Percentiles rank a stretch among this genome's conserved stretches.
Evolutionary conservation across 2,888 invertebrate genomes (phyloP).

Genomic region (Cerastoderma edule): DNA sequence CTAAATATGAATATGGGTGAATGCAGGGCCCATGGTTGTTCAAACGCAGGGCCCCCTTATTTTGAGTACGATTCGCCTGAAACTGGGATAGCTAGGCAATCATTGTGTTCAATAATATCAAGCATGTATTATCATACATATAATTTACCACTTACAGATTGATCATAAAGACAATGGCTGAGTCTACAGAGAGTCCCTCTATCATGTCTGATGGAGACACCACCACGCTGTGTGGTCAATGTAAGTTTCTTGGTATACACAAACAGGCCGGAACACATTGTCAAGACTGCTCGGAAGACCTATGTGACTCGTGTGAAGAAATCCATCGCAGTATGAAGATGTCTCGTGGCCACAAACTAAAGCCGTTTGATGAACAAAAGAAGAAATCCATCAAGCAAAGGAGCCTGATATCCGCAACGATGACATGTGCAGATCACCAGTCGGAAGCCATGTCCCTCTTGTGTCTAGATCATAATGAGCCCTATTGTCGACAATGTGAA

Average conservation of each 20-base stretch:
- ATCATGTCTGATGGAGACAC: no score
- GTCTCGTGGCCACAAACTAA: not conserved
- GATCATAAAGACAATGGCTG: constrained; percentile 12
- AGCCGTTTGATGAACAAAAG: not conserved
- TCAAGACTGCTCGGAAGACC: not conserved
- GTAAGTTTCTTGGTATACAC: not conserved
- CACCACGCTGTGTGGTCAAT: not conserved
- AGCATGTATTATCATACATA: no score
- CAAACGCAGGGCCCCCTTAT: no score
- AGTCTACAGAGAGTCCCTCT: not conserved
- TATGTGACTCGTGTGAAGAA: not conserved
- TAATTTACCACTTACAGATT: no score
- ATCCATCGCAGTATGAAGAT: not conserved
- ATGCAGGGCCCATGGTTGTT: no score
- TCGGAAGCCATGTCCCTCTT: not conserved
- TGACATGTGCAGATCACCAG: not conserved
- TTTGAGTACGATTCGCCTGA: no score
- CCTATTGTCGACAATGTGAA: not conserved
- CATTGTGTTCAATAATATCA: no score
- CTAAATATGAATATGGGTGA: no score
- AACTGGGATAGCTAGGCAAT: no score
- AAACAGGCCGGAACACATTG: not conserved
- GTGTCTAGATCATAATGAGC: not conserved
- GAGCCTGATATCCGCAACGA: not conserved
- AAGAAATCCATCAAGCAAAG: not conserved